Conservation (phyloP, 2,888 invertebrate species). For the Hipparchia semele region DNA sequence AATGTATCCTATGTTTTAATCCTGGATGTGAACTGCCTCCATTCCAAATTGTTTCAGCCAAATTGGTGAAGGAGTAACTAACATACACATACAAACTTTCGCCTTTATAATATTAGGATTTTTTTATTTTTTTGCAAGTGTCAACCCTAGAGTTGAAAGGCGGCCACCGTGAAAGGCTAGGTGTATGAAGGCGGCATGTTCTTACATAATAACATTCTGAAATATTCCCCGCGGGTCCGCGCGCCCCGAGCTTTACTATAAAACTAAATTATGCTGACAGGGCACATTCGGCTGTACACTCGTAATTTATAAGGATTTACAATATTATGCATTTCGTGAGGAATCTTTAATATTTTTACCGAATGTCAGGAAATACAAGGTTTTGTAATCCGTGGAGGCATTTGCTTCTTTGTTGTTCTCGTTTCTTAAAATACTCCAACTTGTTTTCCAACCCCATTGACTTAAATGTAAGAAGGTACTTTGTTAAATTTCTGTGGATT, state of each 20-base stretch:
- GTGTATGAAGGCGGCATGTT: constrained; percentile 82
- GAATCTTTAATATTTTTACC: background rate
- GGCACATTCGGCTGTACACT: constrained; percentile 14
- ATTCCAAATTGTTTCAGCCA: no score
- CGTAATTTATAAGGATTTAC: constrained; percentile 9
- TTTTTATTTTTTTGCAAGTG: constrained; percentile 11
- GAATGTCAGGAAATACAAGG: background rate
- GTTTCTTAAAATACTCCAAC: no score
- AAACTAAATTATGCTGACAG: constrained; percentile 39
- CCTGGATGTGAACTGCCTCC: no score
- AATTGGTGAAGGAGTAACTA: no score
- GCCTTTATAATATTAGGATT: background rate
- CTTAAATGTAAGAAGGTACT: no score
- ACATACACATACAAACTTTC: no score
- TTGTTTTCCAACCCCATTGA: no score
- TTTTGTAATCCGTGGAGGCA: background rate
- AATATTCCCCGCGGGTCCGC: constrained; percentile 52
- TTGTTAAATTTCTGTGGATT: no score
- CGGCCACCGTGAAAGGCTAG: constrained; percentile 79
- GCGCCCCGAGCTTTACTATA: constrained; percentile 34
- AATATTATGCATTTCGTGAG: constrained; percentile 9
- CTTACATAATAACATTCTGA: constrained; percentile 82
- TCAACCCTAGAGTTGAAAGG: constrained; percentile 63
- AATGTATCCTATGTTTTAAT: no score
- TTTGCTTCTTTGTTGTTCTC: background rate